Evolutionary conservation across 1,140 invertebrate genomes (phyloP).

Genomic region (Bradysia coprophila): DNA sequence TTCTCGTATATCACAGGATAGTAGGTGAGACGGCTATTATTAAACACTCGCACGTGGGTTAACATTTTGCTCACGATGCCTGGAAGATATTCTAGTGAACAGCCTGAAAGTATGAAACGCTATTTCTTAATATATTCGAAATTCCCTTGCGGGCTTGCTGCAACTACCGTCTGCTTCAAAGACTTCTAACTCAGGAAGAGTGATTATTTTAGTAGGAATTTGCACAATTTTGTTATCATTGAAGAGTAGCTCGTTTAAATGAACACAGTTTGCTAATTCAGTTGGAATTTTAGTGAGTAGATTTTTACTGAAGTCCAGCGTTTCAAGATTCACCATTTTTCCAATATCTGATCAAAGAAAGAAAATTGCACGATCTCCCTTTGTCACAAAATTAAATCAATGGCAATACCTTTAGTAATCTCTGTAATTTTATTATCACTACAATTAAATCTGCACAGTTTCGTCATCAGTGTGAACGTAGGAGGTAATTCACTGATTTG

Average conservation of each 20-base stretch:
- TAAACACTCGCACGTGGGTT: slow-evolving; percentile 20
- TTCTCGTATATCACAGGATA: slow-evolving; percentile 20
- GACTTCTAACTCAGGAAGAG: slow-evolving; percentile 16
- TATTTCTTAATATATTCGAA: not conserved
- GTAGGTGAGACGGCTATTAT: slow-evolving; percentile 18
- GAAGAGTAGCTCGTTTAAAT: slow-evolving; percentile 17
- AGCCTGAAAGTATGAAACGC: slow-evolving; percentile 9
- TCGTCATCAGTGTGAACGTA: slow-evolving; percentile 13
- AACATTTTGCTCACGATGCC: slow-evolving; percentile 19
- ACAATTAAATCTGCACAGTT: slow-evolving; percentile 16
- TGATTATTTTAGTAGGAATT: slow-evolving; percentile 18
- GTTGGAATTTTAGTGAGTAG: slow-evolving; percentile 14
- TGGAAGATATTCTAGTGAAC: slow-evolving; percentile 16
- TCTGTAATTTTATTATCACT: slow-evolving; percentile 16
- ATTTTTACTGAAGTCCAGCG: slow-evolving; percentile 18
- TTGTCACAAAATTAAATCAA: not conserved
- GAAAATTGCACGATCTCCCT: not conserved
- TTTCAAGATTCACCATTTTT: slow-evolving; percentile 10
- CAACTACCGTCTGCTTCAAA: slow-evolving; percentile 19
- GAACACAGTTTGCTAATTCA: slow-evolving; percentile 16
- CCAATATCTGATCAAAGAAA: not conserved
- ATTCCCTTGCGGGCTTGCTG: not conserved
- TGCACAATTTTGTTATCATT: slow-evolving; percentile 18
- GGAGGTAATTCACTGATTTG: slow-evolving; percentile 13
- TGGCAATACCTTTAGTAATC: slow-evolving; percentile 15